Evolutionary conservation across 2,797 vertebrate species (phyloP).

Genomic region (Anabas testudineus): DNA sequence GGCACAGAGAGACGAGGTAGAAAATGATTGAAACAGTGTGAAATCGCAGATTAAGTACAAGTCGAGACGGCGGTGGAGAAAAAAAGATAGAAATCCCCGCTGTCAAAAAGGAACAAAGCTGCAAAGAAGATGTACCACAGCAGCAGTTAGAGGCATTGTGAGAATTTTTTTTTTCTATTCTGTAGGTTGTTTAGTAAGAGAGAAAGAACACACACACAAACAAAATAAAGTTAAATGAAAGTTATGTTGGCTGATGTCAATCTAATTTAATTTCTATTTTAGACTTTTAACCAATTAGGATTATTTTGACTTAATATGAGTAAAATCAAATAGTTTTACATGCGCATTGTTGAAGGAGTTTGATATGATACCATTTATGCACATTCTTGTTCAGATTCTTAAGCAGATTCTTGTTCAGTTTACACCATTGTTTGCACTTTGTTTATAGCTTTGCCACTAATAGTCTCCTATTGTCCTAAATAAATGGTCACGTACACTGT

Average conservation of each 20-base stretch:
- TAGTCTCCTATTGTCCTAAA: too few relatives aligned
- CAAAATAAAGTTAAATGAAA: not conserved
- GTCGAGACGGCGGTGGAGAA: slow-evolving; percentile 40
- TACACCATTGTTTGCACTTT: too few relatives aligned
- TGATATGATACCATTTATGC: too few relatives aligned
- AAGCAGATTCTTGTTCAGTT: too few relatives aligned
- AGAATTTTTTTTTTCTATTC: slow-evolving; percentile 13
- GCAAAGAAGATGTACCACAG: slow-evolving; percentile 12
- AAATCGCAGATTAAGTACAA: slow-evolving; percentile 45
- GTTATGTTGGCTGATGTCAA: not conserved
- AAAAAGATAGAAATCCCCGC: slow-evolving; percentile 56
- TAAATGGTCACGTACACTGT: too few relatives aligned
- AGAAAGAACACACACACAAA: not conserved
- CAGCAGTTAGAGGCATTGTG: slow-evolving; percentile 7
- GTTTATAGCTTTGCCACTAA: too few relatives aligned
- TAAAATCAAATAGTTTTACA: too few relatives aligned
- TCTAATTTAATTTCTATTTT: not conserved
- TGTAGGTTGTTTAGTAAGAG: not conserved
- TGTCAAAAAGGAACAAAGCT: slow-evolving; percentile 41
- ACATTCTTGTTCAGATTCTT: too few relatives aligned
- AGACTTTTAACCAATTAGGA: not conserved
- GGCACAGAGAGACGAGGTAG: slow-evolving; percentile 10
- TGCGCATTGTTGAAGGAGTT: too few relatives aligned
- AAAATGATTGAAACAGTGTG: slow-evolving; percentile 54
- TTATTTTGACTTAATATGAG: not conserved